Percentiles rank a stretch among this genome's conserved stretches.
Conservation (phyloP, 2,113 vertebrate species). For the Meleagris gallopavo region DNA sequence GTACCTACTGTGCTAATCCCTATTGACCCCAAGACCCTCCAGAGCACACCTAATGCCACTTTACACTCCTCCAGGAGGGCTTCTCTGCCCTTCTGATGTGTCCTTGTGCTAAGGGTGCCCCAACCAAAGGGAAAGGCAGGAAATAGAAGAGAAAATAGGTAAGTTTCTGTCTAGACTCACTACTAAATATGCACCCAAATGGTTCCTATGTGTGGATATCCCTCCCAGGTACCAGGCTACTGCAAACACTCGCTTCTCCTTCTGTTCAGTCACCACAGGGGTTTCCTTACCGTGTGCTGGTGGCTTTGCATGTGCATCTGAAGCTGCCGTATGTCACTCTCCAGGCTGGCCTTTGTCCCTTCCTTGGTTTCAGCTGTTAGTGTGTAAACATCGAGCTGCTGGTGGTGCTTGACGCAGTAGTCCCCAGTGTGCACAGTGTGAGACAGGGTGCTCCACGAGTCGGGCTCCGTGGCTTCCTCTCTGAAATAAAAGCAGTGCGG, state of each 20-base stretch:
- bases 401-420: constrained; percentile 83
- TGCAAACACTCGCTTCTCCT: background rate
- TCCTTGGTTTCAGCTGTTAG: constrained; percentile 80
- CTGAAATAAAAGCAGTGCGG: constrained; percentile 48
- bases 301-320: constrained; percentile 76
- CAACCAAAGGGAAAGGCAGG: background rate
- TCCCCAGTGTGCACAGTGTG: constrained; percentile 76
- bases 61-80: accelerated
- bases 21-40: background rate
- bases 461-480: constrained; percentile 75
- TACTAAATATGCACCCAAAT: background rate
- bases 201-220: accelerated
- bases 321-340: constrained; percentile 79
- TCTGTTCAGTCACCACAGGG: background rate
- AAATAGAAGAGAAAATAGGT: background rate
- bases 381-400: constrained; percentile 83
- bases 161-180: accelerated
- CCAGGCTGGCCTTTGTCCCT: constrained; percentile 68
- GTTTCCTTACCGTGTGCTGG: constrained; percentile 74
- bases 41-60: background rate
- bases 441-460: constrained; percentile 74
- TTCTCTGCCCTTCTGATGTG: background rate
- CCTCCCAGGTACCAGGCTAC: background rate
- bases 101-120: accelerated
- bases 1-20: accelerated